phyloP scores from a whole-genome alignment of 1,140 invertebrate genomes.

The Procambarus clarkii region DNA sequence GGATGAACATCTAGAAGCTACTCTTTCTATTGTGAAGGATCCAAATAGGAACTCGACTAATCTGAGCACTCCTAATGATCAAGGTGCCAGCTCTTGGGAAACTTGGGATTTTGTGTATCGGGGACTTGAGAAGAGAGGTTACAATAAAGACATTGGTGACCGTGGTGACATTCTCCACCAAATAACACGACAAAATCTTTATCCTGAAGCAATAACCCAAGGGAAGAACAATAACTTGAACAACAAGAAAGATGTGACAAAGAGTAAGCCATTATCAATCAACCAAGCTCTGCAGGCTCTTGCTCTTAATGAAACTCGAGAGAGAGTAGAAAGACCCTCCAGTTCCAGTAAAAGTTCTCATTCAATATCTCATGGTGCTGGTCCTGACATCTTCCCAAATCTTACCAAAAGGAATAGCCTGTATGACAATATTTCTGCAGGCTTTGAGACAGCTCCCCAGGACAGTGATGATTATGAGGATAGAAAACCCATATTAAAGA shows the following conservation, averaged over 20 bases:
- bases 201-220: slow-evolving; percentile 28
- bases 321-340: slow-evolving; percentile 51
- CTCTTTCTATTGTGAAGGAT: slow-evolving; percentile 68
- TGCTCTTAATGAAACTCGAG: slow-evolving; percentile 55
- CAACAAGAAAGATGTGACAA: slow-evolving; percentile 48
- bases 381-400: slow-evolving; percentile 63
- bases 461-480: slow-evolving; percentile 72
- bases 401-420: slow-evolving; percentile 68
- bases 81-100: slow-evolving; percentile 77
- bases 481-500: slow-evolving; percentile 40
- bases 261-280: slow-evolving; percentile 50
- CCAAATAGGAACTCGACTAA: slow-evolving; percentile 49
- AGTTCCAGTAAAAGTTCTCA: slow-evolving; percentile 64
- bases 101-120: slow-evolving; percentile 88
- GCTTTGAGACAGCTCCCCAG: slow-evolving; percentile 71
- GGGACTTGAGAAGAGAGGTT: slow-evolving; percentile 84
- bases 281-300: slow-evolving; percentile 60
- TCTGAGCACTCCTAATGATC: slow-evolving; percentile 28
- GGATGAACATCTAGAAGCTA: slow-evolving; percentile 70
- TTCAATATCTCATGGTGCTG: slow-evolving; percentile 53
- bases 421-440: slow-evolving; percentile 71
- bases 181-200: slow-evolving; percentile 61
- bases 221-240: slow-evolving; percentile 58
- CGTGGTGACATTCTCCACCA: slow-evolving; percentile 79
- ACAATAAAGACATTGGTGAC: slow-evolving; percentile 83